phyloP scores from a whole-genome alignment of 2,888 invertebrate species.

The Zhengitettix transpicula region DNA sequence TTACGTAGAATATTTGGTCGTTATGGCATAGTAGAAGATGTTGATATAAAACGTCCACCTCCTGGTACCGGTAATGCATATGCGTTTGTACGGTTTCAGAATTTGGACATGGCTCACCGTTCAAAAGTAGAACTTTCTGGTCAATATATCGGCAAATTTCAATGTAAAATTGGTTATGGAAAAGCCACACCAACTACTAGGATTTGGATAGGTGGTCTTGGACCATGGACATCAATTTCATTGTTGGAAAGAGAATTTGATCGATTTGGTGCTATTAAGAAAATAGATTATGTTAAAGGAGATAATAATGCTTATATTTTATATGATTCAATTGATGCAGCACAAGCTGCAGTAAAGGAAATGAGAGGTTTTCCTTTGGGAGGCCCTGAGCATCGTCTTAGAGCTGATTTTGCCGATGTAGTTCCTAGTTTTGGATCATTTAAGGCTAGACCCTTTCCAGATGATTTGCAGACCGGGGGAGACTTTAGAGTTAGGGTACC shows the following conservation, averaged over 20 bases:
- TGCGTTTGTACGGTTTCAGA: slow-evolving; percentile 91
- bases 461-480: slow-evolving; percentile 16
- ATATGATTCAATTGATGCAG: slow-evolving; percentile 93
- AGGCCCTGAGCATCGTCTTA: slow-evolving; percentile 73
- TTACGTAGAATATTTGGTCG: slow-evolving; percentile 83
- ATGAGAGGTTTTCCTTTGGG: slow-evolving; percentile 89
- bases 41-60: slow-evolving; percentile 92
- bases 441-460: slow-evolving; percentile 44
- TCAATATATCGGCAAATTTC: slow-evolving; percentile 93
- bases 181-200: slow-evolving; percentile 93
- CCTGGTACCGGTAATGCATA: slow-evolving; percentile 95
- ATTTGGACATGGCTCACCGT: slow-evolving; percentile 86
- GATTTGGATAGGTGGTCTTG: slow-evolving; percentile 95
- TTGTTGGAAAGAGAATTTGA: slow-evolving; percentile 92
- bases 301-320: slow-evolving; percentile 89
- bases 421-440: slow-evolving; percentile 39
- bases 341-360: slow-evolving; percentile 90
- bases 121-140: slow-evolving; percentile 93
- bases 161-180: slow-evolving; percentile 99
- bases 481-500: slow-evolving; percentile 19
- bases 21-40: slow-evolving; percentile 93
- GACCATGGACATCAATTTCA: slow-evolving; percentile 88
- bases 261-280: slow-evolving; percentile 92
- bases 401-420: slow-evolving; percentile 94
- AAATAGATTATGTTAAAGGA: slow-evolving; percentile 93